Evolutionary conservation across 2,797 vertebrate genomes (phyloP).

Genomic region (Podarcis siculus): DNA sequence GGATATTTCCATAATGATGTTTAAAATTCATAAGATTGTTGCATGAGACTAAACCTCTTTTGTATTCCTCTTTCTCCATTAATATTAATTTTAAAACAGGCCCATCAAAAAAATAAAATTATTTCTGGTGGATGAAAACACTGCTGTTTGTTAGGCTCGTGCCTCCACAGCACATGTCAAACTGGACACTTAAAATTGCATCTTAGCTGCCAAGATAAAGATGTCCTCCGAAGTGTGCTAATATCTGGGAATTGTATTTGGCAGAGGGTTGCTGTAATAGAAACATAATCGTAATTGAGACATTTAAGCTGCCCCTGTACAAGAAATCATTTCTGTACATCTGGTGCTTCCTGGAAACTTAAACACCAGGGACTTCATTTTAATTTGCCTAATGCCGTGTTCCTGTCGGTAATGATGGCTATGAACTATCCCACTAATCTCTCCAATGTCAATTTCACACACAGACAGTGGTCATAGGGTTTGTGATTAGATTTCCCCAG

Average conservation of each 20-base stretch:
- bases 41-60: constrained; percentile 33
- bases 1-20: constrained; percentile 7
- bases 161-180: constrained; percentile 35
- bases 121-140: neutral
- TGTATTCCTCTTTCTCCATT: constrained; percentile 18
- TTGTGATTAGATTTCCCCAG: constrained; percentile 61
- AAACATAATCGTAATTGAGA: constrained; percentile 67
- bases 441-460: constrained; percentile 60
- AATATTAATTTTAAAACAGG: constrained; percentile 33
- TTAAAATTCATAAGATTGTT: constrained; percentile 30
- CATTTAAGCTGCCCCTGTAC: constrained; percentile 59
- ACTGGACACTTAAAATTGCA: constrained; percentile 55
- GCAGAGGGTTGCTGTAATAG: constrained; percentile 54
- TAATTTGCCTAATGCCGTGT: constrained; percentile 63
- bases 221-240: constrained; percentile 49
- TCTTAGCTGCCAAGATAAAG: constrained; percentile 61
- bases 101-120: neutral
- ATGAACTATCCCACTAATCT: constrained; percentile 63
- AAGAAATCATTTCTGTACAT: constrained; percentile 64
- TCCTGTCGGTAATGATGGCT: constrained; percentile 59
- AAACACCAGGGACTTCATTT: constrained; percentile 61
- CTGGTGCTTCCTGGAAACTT: constrained; percentile 67
- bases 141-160: constrained; percentile 31
- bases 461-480: constrained; percentile 47
- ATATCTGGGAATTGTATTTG: constrained; percentile 59